These are phyloP conservation scores for Torymus auratus DNA, from an alignment of 2,888 invertebrate species.

Conservation along the genomic window DNA sequence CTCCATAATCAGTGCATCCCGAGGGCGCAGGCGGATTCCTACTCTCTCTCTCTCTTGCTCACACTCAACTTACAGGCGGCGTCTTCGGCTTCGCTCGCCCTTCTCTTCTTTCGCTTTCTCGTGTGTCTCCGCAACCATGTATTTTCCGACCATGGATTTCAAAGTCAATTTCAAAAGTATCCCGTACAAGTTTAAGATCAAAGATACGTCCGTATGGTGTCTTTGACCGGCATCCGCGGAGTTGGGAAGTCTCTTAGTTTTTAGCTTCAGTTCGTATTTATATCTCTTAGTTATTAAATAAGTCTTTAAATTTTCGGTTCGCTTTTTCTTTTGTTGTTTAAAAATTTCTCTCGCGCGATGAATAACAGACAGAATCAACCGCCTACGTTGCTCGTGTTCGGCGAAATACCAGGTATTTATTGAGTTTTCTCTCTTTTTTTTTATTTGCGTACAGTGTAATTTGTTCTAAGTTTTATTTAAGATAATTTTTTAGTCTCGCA, in stretches of 20 bases:
- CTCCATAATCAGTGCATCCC: conserved; percentile 41
- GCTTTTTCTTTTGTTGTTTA: not conserved
- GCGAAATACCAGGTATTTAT: conserved; percentile 53
- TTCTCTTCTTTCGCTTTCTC: not conserved
- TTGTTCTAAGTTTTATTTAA: no score
- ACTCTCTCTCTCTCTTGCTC: not conserved
- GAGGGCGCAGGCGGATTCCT: not conserved
- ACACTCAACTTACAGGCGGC: no score
- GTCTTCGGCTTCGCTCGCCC: no score
- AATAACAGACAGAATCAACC: conserved; percentile 3
- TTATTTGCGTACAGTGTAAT: no score
- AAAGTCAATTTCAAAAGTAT: not conserved
- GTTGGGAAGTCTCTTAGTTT: not conserved
- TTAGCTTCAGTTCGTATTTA: conserved; percentile 13
- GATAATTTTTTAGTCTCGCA: no score
- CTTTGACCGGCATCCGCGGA: conserved; percentile 9
- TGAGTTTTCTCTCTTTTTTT: not conserved
- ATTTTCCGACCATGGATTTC: not conserved
- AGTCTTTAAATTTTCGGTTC: not conserved
- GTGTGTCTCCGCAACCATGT: conserved; percentile 4
- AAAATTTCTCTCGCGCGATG: conserved; percentile 17
- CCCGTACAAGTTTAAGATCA: conserved; percentile 11
- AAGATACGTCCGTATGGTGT: conserved; percentile 13
- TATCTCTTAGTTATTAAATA: conserved; percentile 25
- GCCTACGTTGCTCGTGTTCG: conserved; percentile 37